These are phyloP conservation scores for Centruroides vittatus DNA, from an alignment of 1,140 invertebrate genomes.

Conservation along the genomic window DNA sequence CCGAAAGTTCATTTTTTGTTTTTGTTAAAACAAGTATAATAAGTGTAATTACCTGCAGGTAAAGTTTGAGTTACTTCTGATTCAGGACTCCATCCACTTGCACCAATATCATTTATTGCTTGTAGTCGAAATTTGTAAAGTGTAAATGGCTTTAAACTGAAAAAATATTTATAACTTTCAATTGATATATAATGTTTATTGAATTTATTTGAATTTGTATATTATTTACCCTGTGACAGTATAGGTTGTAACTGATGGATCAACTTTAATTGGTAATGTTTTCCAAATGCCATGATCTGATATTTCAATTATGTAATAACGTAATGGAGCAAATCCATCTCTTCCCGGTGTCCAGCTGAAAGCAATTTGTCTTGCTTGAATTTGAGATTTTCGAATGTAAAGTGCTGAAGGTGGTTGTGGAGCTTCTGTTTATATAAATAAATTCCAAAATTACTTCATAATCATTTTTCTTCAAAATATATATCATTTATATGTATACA, in stretches of 20 bases:
- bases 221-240: conserved; percentile 45
- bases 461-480: no score
- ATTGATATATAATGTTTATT: no score
- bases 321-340: conserved; percentile 83
- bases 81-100: conserved; percentile 76
- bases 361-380: conserved; percentile 78
- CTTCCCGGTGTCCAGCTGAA: conserved; percentile 87
- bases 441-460: neutral
- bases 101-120: conserved; percentile 91
- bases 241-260: conserved; percentile 64
- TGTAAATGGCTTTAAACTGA: conserved; percentile 67
- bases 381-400: conserved; percentile 66
- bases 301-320: conserved; percentile 83
- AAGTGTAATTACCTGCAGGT: conserved; percentile 39
- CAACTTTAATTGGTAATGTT: conserved; percentile 61
- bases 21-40: no score
- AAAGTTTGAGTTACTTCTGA: conserved; percentile 76
- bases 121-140: conserved; percentile 85
- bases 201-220: neutral
- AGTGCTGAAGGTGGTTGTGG: conserved; percentile 73
- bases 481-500: no score
- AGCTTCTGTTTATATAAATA: conserved; percentile 36
- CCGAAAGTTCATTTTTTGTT: neutral
- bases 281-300: conserved; percentile 61
- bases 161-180: no score